Evolutionary conservation across 1,140 invertebrate genomes (phyloP).

Genomic region (Zaprionus tsacasi): DNA sequence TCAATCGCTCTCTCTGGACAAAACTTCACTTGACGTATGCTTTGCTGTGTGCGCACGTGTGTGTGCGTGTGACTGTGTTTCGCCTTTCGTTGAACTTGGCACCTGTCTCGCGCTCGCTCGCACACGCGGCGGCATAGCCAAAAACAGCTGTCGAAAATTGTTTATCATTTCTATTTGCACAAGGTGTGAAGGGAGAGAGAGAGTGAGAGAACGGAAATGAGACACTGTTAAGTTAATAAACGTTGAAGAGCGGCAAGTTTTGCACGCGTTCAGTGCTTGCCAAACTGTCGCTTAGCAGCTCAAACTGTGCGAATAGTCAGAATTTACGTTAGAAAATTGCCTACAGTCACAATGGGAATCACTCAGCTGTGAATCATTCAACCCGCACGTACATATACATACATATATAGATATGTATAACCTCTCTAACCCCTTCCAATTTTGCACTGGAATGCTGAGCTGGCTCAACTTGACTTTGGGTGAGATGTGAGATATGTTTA

Average conservation of each 20-base stretch:
- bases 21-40: not conserved
- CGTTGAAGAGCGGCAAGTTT: not conserved
- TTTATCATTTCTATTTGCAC: constrained; percentile 48
- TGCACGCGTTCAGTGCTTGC: not conserved
- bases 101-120: constrained; percentile 42
- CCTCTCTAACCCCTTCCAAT: not conserved
- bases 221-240: constrained; percentile 3
- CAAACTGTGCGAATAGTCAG: constrained; percentile 12
- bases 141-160: constrained; percentile 65
- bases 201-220: not conserved
- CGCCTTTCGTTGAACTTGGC: constrained; percentile 31
- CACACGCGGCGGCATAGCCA: constrained; percentile 24
- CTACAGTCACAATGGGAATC: constrained; percentile 5
- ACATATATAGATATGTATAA: not conserved
- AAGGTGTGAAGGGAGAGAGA: not conserved
- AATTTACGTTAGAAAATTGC: not conserved
- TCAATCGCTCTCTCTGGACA: not conserved
- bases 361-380: constrained; percentile 40
- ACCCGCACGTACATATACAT: not conserved
- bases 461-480: not conserved
- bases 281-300: not conserved
- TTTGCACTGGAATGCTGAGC: not conserved
- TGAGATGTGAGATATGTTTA: constrained; percentile 30
- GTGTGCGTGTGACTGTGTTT: constrained; percentile 11
- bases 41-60: not conserved